A percentile compares a stretch with the other conserved stretches of the same genome.
Evolutionary conservation across 2,888 invertebrate genomes (phyloP).

Genomic region (Villa cingulata): DNA sequence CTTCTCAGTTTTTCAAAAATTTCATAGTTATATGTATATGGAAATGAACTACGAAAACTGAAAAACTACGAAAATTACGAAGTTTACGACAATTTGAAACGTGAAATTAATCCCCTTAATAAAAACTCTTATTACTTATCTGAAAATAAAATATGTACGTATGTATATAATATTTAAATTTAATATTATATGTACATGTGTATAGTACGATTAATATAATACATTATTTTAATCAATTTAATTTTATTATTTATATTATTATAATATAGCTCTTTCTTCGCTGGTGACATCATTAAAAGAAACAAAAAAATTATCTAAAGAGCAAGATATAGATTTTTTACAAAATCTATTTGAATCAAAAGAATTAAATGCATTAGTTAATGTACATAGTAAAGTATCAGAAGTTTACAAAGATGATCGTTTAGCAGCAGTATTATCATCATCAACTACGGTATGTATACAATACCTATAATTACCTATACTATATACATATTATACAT

Average conservation of each 20-base stretch:
- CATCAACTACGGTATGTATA: constrained; percentile 60
- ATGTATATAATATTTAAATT: neutral
- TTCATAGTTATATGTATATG: no score
- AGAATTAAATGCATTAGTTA: constrained; percentile 77
- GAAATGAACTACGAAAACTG: no score
- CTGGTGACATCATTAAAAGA: constrained; percentile 71
- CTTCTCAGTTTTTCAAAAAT: no score
- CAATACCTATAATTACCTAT: no score
- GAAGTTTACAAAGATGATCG: constrained; percentile 73
- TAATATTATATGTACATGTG: no score
- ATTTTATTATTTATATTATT: neutral
- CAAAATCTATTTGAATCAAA: constrained; percentile 72
- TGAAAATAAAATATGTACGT: neutral
- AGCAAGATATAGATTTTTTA: constrained; percentile 76
- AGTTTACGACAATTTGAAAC: no score
- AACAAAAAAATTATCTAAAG: constrained; percentile 57
- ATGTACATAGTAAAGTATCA: constrained; percentile 79
- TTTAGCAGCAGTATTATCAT: constrained; percentile 70
- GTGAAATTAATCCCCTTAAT: no score
- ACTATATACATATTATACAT: neutral
- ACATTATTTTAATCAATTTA: neutral
- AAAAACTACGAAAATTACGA: no score
- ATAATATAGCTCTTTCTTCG: constrained; percentile 57
- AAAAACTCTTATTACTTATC: neutral
- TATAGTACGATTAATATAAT: no score